Base-by-base conservation (phyloP, 2,888 invertebrate species). In the Ischnura elegans region DNA sequence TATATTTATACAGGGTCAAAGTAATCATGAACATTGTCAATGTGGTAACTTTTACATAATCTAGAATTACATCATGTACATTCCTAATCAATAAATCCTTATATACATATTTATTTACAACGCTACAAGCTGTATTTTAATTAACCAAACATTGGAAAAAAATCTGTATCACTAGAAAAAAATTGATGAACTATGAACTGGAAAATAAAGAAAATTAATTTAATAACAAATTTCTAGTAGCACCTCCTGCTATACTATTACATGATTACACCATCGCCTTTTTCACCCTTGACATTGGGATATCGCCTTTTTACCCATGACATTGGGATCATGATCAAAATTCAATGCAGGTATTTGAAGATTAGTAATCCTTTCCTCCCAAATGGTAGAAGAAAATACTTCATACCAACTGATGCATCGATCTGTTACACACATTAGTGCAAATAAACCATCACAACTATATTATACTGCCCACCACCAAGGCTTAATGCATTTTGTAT, bases 61-160 rank as follows among this genome's bases (percentile, higher is more conserved):
- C 76, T 76, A 36, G 76, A 76, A 76, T 36, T 76, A 76, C 76
- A 76, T 76, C 76, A 76, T 76, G 76, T 76, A 76, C 76, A 76
- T 76, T 76, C 36, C 76, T 76, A 76, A 36, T 76, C 6, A 76
- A 25, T 13, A 76, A 25, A 76, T 36, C 36, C 8, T 76, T 76
- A 76, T 76, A 76, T 76, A 76, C 76, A 76, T 76, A 36, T 76
- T 76, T 76, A 76, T 76, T 76, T 76, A 76, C 76, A 76, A 76
- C 8, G 76, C 36, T 0, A 76, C 76, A 76, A 16, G 76, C 10
- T 36, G 36, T 76, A 76, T 10, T 76, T 76, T 36, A 76, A 76
- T 36, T 76, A 13, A 36, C 36, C 29, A 76, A 36, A 29, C 29
- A 36, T 29, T 76, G 29, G 10, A 8, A 36, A 16, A 36, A 76